Evolutionary conservation across 2,113 vertebrate genomes (phyloP).

Genomic region (Cathartes aura): DNA sequence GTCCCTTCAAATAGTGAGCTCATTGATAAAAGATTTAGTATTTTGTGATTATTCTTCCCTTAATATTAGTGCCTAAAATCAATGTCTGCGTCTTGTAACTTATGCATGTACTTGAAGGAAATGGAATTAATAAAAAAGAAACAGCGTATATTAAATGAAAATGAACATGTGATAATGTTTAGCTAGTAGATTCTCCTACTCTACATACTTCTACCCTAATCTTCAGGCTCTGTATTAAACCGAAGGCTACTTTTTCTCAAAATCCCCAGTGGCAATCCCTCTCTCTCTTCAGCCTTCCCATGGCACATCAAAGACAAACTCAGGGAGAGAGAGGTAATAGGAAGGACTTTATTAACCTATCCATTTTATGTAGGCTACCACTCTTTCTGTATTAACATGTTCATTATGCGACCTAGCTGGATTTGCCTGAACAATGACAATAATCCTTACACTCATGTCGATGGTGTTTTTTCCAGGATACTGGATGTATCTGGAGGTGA

Average conservation of each 20-base stretch:
- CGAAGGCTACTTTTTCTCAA: slow-evolving; percentile 4
- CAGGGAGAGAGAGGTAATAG: neutral
- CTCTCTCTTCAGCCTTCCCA: neutral
- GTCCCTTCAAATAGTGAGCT: neutral
- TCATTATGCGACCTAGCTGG: neutral
- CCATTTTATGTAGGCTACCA: neutral
- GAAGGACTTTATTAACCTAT: slow-evolving; percentile 9
- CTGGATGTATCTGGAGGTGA: neutral
- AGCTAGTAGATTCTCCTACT: slow-evolving; percentile 60
- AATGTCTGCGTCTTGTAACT: neutral
- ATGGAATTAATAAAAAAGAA: slow-evolving; percentile 72
- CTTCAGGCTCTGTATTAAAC: slow-evolving; percentile 55
- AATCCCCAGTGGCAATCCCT: neutral
- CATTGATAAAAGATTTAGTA: neutral
- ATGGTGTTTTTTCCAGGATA: neutral
- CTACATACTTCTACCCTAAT: slow-evolving; percentile 66
- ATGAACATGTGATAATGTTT: slow-evolving; percentile 60
- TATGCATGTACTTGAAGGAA: slow-evolving; percentile 32
- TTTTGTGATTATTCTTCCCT: neutral
- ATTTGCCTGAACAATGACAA: neutral
- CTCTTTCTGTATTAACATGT: neutral
- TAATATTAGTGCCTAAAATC: neutral
- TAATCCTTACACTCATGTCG: neutral
- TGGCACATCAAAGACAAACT: slow-evolving; percentile 41
- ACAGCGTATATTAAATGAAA: slow-evolving; percentile 72